Percentiles rank a stretch among this genome's conserved stretches.
phyloP scores from a whole-genome alignment of 2,797 vertebrate genomes.

The Syncerus caffer region DNA sequence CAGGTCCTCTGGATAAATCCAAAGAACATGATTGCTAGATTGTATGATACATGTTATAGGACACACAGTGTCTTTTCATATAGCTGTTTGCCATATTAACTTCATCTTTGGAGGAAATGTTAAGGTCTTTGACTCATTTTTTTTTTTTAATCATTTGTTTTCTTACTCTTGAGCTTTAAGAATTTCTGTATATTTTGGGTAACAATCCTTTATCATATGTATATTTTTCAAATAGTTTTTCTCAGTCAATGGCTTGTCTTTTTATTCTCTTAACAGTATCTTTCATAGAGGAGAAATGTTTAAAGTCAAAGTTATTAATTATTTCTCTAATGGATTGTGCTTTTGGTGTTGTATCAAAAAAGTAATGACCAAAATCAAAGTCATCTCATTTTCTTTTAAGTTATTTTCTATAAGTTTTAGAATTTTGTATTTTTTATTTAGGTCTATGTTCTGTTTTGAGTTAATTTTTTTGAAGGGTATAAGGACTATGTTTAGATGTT shows the following conservation, averaged over 20 bases:
- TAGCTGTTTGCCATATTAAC: neutral
- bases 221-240: neutral
- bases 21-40: neutral
- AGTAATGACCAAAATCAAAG: neutral
- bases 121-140: neutral
- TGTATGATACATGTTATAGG: neutral
- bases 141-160: neutral
- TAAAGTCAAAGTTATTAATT: neutral
- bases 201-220: neutral
- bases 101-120: neutral
- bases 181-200: neutral
- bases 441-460: neutral
- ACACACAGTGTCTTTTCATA: neutral
- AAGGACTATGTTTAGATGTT: neutral
- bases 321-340: neutral
- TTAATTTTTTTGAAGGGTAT: neutral
- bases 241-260: neutral
- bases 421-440: neutral
- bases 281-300: neutral
- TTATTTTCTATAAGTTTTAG: neutral
- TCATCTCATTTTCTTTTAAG: neutral
- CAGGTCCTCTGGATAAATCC: neutral
- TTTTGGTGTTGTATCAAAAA: neutral
- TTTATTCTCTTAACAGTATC: neutral
- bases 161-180: neutral